phyloP scores from a whole-genome alignment of 2,797 vertebrate genomes.

The Rhynchonycteris naso region DNA sequence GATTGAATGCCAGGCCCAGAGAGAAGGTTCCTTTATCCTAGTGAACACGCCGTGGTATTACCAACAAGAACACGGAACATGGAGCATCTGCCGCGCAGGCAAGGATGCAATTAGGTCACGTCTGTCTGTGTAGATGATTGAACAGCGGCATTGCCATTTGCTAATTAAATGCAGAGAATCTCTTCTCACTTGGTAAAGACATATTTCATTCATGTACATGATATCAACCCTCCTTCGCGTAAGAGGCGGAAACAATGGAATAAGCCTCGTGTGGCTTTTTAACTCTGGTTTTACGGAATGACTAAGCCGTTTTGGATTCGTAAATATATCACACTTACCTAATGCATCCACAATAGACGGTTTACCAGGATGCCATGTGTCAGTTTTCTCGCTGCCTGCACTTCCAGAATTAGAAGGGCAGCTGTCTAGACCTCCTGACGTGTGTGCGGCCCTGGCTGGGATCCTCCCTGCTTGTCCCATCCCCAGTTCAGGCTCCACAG shows the following conservation, averaged over 20 bases:
- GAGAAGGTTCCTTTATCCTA: slow-evolving; percentile 6
- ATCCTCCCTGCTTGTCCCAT: slow-evolving; percentile 47
- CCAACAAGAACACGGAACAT: background rate
- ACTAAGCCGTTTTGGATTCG: slow-evolving; percentile 3
- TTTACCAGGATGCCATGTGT: accelerated
- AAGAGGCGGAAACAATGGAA: background rate
- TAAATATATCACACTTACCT: background rate
- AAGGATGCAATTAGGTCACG: accelerated
- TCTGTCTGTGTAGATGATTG: accelerated
- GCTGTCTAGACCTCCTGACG: background rate
- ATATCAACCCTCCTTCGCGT: background rate
- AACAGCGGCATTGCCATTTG: background rate
- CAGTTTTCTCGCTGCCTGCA: background rate
- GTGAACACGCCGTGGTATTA: background rate
- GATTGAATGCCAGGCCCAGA: slow-evolving; percentile 46
- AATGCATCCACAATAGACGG: background rate
- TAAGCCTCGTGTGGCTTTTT: background rate
- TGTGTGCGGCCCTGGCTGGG: background rate
- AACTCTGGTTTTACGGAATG: background rate
- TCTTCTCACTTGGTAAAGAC: background rate
- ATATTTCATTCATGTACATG: background rate
- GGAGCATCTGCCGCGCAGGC: background rate
- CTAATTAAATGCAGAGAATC: background rate
- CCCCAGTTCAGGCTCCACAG: slow-evolving; percentile 8
- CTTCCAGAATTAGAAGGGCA: slow-evolving; percentile 58